Conservation (phyloP, 2,113 vertebrate genomes). For the Notarius lentiginosus region DNA sequence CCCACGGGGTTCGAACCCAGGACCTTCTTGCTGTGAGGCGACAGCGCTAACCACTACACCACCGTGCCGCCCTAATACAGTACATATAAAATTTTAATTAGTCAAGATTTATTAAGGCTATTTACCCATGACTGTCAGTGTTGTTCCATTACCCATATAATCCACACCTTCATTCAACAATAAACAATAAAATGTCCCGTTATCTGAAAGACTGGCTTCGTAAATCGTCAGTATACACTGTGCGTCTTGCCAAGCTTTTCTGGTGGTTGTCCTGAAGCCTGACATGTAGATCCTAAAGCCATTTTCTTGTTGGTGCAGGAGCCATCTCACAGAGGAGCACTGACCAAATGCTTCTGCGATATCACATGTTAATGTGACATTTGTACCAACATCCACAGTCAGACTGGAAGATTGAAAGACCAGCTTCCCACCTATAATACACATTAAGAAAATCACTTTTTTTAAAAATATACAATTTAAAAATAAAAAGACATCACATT, state of each 20-base stretch:
- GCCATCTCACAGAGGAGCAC: constrained; percentile 10
- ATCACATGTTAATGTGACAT: constrained; percentile 18
- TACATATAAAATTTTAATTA: not conserved
- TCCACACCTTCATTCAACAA: constrained; percentile 23
- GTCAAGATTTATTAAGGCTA: not conserved
- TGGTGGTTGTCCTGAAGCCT: not conserved
- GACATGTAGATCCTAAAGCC: not conserved
- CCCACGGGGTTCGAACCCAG: no score
- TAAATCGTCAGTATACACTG: not conserved
- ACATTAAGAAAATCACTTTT: not conserved
- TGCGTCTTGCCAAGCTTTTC: not conserved
- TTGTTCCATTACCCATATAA: constrained; percentile 25
- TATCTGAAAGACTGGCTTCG: constrained; percentile 1
- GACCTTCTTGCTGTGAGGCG: no score
- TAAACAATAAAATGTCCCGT: constrained; percentile 17
- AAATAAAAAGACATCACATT: not conserved
- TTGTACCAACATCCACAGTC: constrained; percentile 8
- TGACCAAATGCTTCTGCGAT: not conserved
- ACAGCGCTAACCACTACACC: no score
- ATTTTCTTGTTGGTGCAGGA: not conserved
- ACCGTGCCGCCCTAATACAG: no score
- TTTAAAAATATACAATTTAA: not conserved
- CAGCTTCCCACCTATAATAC: not conserved
- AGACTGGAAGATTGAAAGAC: constrained; percentile 12
- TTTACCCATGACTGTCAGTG: constrained; percentile 3